Percentiles rank a stretch among this genome's conserved stretches.
These are phyloP conservation scores for Agriopis leucophaearia DNA, from an alignment of 2,888 invertebrate species.

Conservation along the genomic window DNA sequence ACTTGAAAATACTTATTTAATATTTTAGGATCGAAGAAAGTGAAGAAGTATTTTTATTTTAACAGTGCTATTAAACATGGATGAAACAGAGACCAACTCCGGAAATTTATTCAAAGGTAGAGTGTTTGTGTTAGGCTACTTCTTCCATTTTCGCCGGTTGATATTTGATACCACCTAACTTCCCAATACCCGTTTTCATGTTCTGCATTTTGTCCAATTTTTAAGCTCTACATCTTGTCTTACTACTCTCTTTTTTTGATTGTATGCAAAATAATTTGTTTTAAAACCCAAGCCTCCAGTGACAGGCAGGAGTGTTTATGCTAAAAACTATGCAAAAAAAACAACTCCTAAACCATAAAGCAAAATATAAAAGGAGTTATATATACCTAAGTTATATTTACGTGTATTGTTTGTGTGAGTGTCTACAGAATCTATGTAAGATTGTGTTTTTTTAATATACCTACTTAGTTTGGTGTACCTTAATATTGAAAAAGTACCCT, in stretches of 20 bases:
- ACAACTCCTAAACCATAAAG: not conserved
- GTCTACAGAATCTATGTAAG: not conserved
- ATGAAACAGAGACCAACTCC: slow-evolving; percentile 38
- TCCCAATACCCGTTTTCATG: not conserved
- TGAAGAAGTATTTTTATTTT: slow-evolving; percentile 29
- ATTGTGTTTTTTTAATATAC: not conserved
- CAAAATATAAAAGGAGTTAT: not conserved
- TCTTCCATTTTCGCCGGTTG: not conserved
- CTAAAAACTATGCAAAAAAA: not conserved
- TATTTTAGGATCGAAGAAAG: slow-evolving; percentile 28
- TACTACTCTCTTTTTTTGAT: not conserved
- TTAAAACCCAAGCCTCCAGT: slow-evolving; percentile 5
- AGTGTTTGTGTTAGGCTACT: slow-evolving; percentile 10
- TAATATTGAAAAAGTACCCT: not conserved
- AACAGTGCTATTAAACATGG: slow-evolving; percentile 38
- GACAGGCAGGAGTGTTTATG: slow-evolving; percentile 15
- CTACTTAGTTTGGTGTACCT: not conserved
- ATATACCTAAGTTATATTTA: not conserved
- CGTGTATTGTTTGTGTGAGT: slow-evolving; percentile 9
- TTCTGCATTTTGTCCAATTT: not conserved
- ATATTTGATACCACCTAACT: not conserved
- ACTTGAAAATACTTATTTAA: slow-evolving; percentile 19
- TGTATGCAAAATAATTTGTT: slow-evolving; percentile 1
- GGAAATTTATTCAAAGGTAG: slow-evolving; percentile 56
- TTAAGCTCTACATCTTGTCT: not conserved